Base-by-base conservation (phyloP, 2,888 invertebrate genomes). In the Drosophila vallismaia region DNA sequence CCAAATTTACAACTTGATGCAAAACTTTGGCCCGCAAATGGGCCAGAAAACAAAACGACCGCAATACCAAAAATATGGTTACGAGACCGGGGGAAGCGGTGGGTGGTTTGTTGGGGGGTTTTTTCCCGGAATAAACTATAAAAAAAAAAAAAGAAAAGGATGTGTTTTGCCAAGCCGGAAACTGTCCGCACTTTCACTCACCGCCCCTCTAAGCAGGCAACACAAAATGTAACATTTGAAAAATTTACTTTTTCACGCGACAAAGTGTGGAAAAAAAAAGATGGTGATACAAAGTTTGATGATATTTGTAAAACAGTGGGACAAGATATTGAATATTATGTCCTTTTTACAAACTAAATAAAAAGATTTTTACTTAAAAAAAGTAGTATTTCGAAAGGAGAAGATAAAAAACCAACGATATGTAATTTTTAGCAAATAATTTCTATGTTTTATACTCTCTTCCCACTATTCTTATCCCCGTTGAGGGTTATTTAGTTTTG, bases 1-100 rank as follows among this genome's bases (percentile, higher is more conserved):
- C 83, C 86, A 86, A 89, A 89, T 89, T 89, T 89, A 88, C 88
- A 88, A 88, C 89, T 80, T 78, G 88, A 88, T 89, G 87, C 86
- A 59, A 66, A 64, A 66, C 52, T 62, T 53, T 54, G 51, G 29
- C 54, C 60, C 76, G 79, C 88, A 89, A 89, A 89, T 89, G 89
- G 89, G 72, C 79, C 89, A 89, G 89, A 89, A 89, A 86, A 79
- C 82, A 82, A 83, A 89, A 88, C 81, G 88, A 86, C 78, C 87
- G 74, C 86, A 84, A 72, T 69, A 63, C 66, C 62, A 14, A 55
- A 38, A 52, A 19, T 8, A 54, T 14, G 45, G 55, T 33, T 33
- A 33, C n/a, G 5, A n/a, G 12, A 33, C n/a, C 31, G 53, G 12
- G 38, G 44, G 50, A 19, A 19, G 33, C 38, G 31, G 45, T 33